Percentiles rank a stretch among this genome's conserved stretches.
Evolutionary conservation across 2,797 vertebrate species (phyloP).

Genomic region (Sarcoramphus papa): DNA sequence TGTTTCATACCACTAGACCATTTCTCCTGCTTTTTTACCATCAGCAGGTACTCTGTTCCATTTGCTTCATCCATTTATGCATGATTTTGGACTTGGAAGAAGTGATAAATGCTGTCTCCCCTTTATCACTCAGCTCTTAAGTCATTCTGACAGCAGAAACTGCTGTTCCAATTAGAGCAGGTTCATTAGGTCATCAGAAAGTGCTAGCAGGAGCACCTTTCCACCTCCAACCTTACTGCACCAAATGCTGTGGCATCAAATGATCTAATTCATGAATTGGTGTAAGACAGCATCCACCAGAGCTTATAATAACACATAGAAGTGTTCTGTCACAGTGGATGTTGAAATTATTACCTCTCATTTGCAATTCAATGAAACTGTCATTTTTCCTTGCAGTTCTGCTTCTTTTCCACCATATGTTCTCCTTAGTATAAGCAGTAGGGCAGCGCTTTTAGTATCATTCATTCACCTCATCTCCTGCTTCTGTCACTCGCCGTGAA

Average conservation of each 20-base stretch:
- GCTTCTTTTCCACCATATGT: not conserved
- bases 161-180: not conserved
- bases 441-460: not conserved
- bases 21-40: not conserved
- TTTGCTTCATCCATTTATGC: slow-evolving; percentile 40
- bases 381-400: not conserved
- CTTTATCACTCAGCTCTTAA: not conserved
- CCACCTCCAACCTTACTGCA: not conserved
- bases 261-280: not conserved
- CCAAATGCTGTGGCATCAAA: not conserved
- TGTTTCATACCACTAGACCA: not conserved
- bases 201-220: not conserved
- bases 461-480: not conserved
- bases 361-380: not conserved
- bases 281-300: not conserved
- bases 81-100: not conserved
- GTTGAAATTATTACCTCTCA: slow-evolving; percentile 4
- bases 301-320: not conserved
- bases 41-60: not conserved
- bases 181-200: slow-evolving; percentile 2
- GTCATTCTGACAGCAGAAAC: slow-evolving; percentile 6
- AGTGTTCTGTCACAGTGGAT: not conserved
- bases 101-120: not conserved
- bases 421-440: not conserved
- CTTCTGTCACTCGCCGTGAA: not conserved